Conservation (phyloP, 2,888 invertebrate genomes). For the Macrostomum cliftonense region DNA sequence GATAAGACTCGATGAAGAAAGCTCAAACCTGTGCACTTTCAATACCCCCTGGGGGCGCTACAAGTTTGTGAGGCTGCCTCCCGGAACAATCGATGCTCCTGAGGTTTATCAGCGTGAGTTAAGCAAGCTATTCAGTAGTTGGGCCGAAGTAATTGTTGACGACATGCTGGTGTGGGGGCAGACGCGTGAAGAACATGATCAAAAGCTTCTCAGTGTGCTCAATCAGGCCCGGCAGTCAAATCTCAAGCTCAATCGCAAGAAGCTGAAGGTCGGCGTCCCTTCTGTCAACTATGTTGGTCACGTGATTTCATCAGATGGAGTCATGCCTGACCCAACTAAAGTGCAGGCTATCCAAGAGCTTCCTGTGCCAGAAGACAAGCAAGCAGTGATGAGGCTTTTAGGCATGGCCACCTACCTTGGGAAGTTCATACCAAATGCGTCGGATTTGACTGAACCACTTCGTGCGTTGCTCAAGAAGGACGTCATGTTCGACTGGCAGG, state of each 20-base stretch:
- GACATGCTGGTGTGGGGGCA: slow-evolving; percentile 14
- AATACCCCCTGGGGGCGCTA: slow-evolving; percentile 14
- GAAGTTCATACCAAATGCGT: slow-evolving; percentile 14
- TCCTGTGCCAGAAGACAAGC: slow-evolving; percentile 12
- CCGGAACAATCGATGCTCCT: slow-evolving; percentile 12
- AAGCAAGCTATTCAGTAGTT: slow-evolving; percentile 12
- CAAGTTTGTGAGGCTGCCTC: slow-evolving; percentile 13
- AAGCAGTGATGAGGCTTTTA: slow-evolving; percentile 10
- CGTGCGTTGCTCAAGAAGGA: slow-evolving; percentile 12
- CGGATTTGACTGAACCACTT: slow-evolving; percentile 13
- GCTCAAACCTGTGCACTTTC: slow-evolving; percentile 14
- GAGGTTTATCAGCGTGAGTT: slow-evolving; percentile 13
- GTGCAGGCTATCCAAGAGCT: slow-evolving; percentile 14
- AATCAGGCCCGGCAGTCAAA: slow-evolving; percentile 9
- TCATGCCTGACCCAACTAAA: slow-evolving; percentile 12
- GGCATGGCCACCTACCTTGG: slow-evolving; percentile 14
- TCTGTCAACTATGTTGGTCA: slow-evolving; percentile 14
- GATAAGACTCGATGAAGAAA: slow-evolving; percentile 12
- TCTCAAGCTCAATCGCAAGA: slow-evolving; percentile 14
- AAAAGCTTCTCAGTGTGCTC: slow-evolving; percentile 9
- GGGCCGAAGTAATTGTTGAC: slow-evolving; percentile 12
- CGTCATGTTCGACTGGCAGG: slow-evolving; percentile 4
- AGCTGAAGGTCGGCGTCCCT: slow-evolving; percentile 10
- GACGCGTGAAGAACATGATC: slow-evolving; percentile 14
- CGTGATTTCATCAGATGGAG: slow-evolving; percentile 12